phyloP scores from a whole-genome alignment of 2,113 vertebrate genomes.

The Alectura lathami region DNA sequence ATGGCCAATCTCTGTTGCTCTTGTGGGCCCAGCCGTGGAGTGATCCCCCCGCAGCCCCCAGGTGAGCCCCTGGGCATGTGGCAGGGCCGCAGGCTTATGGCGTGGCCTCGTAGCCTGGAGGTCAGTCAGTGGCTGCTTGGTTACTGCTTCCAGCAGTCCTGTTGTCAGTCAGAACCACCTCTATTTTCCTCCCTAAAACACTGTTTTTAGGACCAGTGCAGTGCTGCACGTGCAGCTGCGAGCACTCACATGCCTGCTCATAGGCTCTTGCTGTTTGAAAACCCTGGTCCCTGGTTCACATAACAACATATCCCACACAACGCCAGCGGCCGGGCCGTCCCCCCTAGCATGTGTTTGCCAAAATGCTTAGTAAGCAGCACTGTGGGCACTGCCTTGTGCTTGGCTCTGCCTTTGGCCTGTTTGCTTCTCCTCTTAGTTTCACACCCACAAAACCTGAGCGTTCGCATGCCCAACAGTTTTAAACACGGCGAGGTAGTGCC shows the following conservation, averaged over 20 bases:
- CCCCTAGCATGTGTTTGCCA: not conserved
- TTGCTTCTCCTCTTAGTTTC: not conserved
- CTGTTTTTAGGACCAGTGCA: not conserved
- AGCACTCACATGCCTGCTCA: accelerated
- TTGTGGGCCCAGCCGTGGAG: too few relatives aligned
- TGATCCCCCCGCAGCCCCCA: too few relatives aligned
- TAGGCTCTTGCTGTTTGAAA: not conserved
- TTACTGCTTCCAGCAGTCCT: not conserved
- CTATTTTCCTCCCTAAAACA: not conserved
- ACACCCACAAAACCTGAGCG: not conserved
- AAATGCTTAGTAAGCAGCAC: not conserved
- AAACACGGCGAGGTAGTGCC: not conserved
- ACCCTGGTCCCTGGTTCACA: not conserved
- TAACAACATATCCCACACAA: not conserved
- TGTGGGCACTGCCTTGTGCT: not conserved
- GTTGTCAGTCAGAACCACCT: not conserved
- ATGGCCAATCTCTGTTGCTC: too few relatives aligned
- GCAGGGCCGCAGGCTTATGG: accelerated
- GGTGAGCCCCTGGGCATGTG: not conserved
- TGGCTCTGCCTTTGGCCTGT: slow-evolving; percentile 19
- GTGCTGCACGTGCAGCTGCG: not conserved
- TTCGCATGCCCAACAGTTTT: not conserved
- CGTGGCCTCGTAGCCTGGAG: accelerated
- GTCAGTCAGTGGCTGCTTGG: not conserved
- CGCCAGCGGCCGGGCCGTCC: not conserved